Base-by-base conservation (phyloP, 2,113 vertebrate genomes). In the Dermatemys mawii region DNA sequence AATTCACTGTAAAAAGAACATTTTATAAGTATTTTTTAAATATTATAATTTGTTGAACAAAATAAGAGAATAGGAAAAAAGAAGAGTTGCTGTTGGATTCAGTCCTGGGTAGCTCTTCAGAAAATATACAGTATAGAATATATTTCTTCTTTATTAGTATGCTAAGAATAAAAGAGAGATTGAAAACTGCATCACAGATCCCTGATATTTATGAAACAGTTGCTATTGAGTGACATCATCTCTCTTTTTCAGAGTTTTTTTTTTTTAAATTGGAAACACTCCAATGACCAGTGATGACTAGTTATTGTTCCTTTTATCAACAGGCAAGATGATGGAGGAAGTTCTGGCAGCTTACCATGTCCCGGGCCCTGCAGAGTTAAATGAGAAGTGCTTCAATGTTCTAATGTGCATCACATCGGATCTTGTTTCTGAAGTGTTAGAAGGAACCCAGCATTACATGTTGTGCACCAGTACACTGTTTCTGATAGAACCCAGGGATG, bases 231-330 rank as follows among this genome's bases (percentile, higher is more conserved):
- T 96, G 93, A 83, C 94, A 57, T 78, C 89, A 35, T 63, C 90
- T 93, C 93, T 95, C 51, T 92, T 96, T 97, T 91, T 24, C 83
- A 94, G 95, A 92, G 79, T 83, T 91, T 95, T 54, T n/a, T 86
- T 97, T 95, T 92, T 93, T 94, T 87, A 91, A 83, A 60, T 95
- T 92, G 94, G 93, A 94, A 96, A 93, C 60, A 0, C 67, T 95
- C 93, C 91, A 93, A 84, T 93, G 97, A 98, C 88, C 97, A 92
- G 97, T 98, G 97, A 98, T 98, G 98, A 98, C 98, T 97, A 97
- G 97, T 97, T 98, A 98, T 98, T 98, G 97, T 98, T 98, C 98
- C 98, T 98, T 98, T 98, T 98, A 97, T 98, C 98, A 98, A 98
- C 98, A 98, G 98, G 98, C 97, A 98, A 98, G 97, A 95, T 98